A percentile compares a stretch with the other conserved stretches of the same genome.
phyloP scores from a whole-genome alignment of 1,140 invertebrate species.

The Gryllus bimaculatus region DNA sequence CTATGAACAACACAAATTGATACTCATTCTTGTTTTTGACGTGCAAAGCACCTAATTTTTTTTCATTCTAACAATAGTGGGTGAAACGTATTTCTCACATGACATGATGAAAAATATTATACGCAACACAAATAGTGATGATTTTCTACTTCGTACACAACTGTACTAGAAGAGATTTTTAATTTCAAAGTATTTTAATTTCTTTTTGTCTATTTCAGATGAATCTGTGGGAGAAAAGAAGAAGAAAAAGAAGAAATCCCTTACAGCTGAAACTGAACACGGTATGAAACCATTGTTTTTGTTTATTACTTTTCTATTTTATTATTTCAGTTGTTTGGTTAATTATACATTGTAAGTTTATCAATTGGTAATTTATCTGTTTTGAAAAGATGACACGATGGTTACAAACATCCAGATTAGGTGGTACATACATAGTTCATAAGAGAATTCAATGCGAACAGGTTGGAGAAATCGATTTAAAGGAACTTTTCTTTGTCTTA shows the following conservation, averaged over 20 bases:
- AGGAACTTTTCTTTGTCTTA: too few species aligned
- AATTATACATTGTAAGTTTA: too few species aligned
- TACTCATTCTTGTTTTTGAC: too few species aligned
- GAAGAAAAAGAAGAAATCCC: slow-evolving; percentile 16
- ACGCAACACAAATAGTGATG: not conserved
- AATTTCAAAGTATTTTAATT: not conserved
- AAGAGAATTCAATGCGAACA: too few species aligned
- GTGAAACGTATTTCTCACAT: too few species aligned
- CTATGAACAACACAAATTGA: too few species aligned
- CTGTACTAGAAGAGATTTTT: not conserved
- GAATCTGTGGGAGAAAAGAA: slow-evolving; percentile 8
- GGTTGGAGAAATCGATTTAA: too few species aligned
- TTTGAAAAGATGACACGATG: not conserved
- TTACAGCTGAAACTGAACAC: not conserved
- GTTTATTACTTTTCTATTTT: not conserved
- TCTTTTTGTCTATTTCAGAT: not conserved
- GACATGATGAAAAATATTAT: too few species aligned
- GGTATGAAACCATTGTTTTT: not conserved
- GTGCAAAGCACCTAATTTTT: too few species aligned
- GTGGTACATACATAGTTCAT: not conserved
- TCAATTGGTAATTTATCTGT: too few species aligned
- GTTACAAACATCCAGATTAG: not conserved
- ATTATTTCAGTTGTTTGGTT: not conserved
- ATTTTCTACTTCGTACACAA: too few species aligned
- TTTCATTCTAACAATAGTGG: too few species aligned